Evolutionary conservation across 2,888 invertebrate species (phyloP).

Genomic region (Drosophila neoperkinsi): DNA sequence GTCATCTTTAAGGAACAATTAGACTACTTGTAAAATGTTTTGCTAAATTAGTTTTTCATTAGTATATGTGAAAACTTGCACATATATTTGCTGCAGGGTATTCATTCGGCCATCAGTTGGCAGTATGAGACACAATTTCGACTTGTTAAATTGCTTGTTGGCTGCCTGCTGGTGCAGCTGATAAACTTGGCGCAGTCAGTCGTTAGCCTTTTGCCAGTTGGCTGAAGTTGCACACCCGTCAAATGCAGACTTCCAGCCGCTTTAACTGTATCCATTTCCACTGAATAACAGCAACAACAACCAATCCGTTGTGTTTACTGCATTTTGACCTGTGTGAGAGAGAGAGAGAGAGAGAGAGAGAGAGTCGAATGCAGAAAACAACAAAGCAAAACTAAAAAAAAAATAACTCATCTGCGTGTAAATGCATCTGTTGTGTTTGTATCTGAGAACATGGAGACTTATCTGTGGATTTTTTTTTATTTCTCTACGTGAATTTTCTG

Average conservation of each 20-base stretch:
- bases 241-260: conserved; percentile 55
- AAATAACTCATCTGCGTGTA: conserved; percentile 45
- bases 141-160: conserved; percentile 47
- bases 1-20: neutral
- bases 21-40: neutral
- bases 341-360: conserved; percentile 29
- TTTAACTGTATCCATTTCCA: conserved; percentile 69
- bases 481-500: conserved; percentile 37
- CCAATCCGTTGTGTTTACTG: conserved; percentile 68
- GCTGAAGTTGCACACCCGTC: conserved; percentile 56
- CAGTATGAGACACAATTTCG: neutral
- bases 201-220: conserved; percentile 61
- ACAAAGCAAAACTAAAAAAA: conserved; percentile 11
- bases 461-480: conserved; percentile 28
- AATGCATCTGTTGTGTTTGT: conserved; percentile 33
- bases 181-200: conserved; percentile 59
- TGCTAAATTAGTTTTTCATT: neutral
- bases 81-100: conserved; percentile 2
- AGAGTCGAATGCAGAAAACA: conserved; percentile 21
- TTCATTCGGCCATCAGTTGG: neutral
- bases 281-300: conserved; percentile 42
- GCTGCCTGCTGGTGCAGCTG: conserved; percentile 64
- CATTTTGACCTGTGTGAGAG: conserved; percentile 65
- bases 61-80: neutral
- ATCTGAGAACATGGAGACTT: conserved; percentile 39